Conservation (phyloP, 2,113 vertebrate species). For the Cyprinus carpio region DNA sequence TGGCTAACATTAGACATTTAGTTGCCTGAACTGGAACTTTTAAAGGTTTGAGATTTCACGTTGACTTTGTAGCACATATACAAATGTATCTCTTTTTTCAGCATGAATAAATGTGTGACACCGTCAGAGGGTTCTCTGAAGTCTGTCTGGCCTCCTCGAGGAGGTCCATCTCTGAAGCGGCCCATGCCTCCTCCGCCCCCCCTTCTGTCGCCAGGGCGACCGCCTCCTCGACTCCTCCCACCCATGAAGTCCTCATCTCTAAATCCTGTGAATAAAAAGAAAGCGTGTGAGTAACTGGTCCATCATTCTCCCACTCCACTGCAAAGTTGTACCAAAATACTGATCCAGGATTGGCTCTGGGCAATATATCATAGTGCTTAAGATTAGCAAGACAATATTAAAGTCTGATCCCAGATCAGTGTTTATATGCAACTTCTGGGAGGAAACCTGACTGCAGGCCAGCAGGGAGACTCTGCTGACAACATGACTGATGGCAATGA, state of each 20-base stretch:
- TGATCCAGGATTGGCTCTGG: slow-evolving; percentile 19
- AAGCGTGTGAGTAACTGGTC: background rate
- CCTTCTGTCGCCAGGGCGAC: slow-evolving; percentile 86
- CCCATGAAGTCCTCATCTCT: slow-evolving; percentile 91
- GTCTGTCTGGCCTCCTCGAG: slow-evolving; percentile 84
- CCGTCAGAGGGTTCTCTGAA: slow-evolving; percentile 99
- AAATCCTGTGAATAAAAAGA: slow-evolving; percentile 76
- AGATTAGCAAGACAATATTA: background rate
- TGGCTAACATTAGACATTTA: too few relatives aligned
- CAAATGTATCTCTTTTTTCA: background rate
- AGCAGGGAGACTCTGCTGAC: slow-evolving; percentile 21
- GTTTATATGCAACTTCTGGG: slow-evolving; percentile 35
- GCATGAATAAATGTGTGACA: slow-evolving; percentile 59
- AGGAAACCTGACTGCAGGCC: slow-evolving; percentile 6
- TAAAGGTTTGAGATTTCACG: background rate
- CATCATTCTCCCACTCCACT: background rate
- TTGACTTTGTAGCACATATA: background rate
- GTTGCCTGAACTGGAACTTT: too few relatives aligned
- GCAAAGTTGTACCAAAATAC: slow-evolving; percentile 34
- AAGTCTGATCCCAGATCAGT: slow-evolving; percentile 30
- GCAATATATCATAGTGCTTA: too few relatives aligned
- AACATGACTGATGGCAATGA: slow-evolving; percentile 53
- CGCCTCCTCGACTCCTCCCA: slow-evolving; percentile 81
- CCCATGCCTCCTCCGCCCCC: slow-evolving; percentile 71
- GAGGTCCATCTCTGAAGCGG: slow-evolving; percentile 89